Evolutionary conservation across 2,888 invertebrate species (phyloP), one percentile per base, ranked within the genome.

Genomic region (Liposcelis brunnea): DNA sequence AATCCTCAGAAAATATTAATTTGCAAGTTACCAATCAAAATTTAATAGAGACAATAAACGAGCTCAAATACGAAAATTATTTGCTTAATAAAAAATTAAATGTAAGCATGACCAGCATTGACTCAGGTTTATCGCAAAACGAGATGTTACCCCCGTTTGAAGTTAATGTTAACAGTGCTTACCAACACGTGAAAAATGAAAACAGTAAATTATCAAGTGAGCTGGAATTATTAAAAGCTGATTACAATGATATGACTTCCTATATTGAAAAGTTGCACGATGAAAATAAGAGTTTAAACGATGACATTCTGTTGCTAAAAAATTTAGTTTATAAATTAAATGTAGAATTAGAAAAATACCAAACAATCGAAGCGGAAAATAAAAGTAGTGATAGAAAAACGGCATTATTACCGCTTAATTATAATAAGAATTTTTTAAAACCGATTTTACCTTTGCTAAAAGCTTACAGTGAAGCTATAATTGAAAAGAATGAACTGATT

Each of bases 91-190:
- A 19, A 18, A 14, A 21, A n/a, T 19, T 40, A 6, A 40, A 40
- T 18, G 19, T 19, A 6, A 40, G 40, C 40, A 18, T 40, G 40
- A 40, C 19, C 40, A 40, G 40, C 19, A 12, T 40, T 7, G 40
- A 40, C 11, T 40, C 40, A 5, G 40, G 40, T 11, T 21, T 40
- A 6, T n/a, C 40, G 3, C 19, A n/a, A 16, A 40, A n/a, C 12
- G 40, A 40, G 16, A n/a, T n/a, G n/a, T 21, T 40, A 19, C 40
- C 40, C 16, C 40, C 40, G 15, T 40, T 40, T 18, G 40, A 40
- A 40, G 19, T 40, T 5, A 21, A 40, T 11, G 18, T 40, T 7
- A 40, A 19, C 12, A 40, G 21, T n/a, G 40, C 40, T 12, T 40
- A 40, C 11, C 40, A 40, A 6, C 40, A 40, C 40, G 19, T 40